These are phyloP conservation scores for Suncus etruscus DNA, from an alignment of 2,113 vertebrate genomes.

Conservation along the genomic window DNA sequence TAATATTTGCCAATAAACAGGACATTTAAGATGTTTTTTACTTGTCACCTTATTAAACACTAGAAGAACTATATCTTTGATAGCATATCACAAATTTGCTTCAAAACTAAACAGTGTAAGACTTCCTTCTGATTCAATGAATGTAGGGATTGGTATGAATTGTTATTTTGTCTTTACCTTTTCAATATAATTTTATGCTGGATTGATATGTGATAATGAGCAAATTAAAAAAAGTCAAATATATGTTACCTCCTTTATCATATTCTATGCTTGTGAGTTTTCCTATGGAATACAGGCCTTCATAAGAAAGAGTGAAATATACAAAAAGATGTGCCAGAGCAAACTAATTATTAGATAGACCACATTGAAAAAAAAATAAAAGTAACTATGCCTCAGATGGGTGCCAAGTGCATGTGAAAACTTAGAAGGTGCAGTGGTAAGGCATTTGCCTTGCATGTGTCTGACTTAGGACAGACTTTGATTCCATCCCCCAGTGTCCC, in stretches of 20 bases:
- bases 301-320: not conserved
- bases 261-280: not conserved
- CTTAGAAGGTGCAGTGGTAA: not conserved
- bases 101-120: not conserved
- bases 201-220: not conserved
- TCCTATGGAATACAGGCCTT: not conserved
- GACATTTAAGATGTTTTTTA: conserved; percentile 43
- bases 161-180: not conserved
- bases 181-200: not conserved
- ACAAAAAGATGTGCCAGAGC: not conserved
- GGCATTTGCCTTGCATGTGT: too few relatives aligned
- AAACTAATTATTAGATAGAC: not conserved
- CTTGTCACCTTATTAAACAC: conserved; percentile 56
- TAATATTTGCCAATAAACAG: too few relatives aligned
- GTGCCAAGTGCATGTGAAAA: too few relatives aligned
- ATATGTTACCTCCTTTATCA: not conserved
- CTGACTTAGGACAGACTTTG: too few relatives aligned
- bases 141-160: not conserved
- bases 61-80: not conserved
- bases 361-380: not conserved
- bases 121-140: not conserved
- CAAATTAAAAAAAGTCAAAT: not conserved
- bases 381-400: not conserved
- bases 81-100: not conserved
- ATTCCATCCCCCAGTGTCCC: too few relatives aligned